Conservation (phyloP, 2,888 invertebrate species). For the Allolobophora icterica region DNA sequence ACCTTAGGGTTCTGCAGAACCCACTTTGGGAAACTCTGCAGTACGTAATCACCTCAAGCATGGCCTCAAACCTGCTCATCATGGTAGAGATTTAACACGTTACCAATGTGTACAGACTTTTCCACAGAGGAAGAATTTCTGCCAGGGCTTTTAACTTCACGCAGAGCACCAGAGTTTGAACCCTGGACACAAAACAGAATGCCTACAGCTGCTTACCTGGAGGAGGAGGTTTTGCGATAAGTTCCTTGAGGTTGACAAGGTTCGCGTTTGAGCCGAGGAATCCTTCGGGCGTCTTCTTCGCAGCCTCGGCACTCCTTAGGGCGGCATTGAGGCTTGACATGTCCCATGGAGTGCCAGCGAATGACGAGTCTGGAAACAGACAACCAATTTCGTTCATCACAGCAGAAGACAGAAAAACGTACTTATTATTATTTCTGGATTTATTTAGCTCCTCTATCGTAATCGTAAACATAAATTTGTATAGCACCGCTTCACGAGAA, state of each 20-base stretch:
- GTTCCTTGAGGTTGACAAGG: conserved; percentile 94
- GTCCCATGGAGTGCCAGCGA: not conserved
- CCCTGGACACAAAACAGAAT: not conserved
- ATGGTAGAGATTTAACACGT: too few species aligned
- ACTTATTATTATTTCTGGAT: not conserved
- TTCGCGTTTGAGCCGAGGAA: conserved; percentile 96
- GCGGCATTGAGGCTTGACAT: not conserved
- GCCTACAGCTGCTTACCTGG: conserved; percentile 13
- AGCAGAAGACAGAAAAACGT: too few species aligned
- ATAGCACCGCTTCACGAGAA: too few species aligned
- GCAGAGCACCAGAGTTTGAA: not conserved
- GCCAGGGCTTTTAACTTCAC: too few species aligned
- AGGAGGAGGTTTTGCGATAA: conserved; percentile 73
- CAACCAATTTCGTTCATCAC: too few species aligned
- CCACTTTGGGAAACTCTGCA: too few species aligned
- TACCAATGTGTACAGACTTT: too few species aligned
- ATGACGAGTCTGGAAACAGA: not conserved
- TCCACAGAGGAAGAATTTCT: too few species aligned
- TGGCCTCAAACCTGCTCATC: too few species aligned
- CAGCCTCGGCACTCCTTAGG: not conserved
- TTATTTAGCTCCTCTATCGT: not conserved
- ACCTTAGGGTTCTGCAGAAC: too few species aligned
- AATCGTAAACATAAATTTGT: too few species aligned
- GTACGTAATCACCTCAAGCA: too few species aligned
- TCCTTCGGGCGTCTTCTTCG: conserved; percentile 72